phyloP scores from a whole-genome alignment of 1,140 invertebrate genomes.

The Harlomillsia oculata region DNA sequence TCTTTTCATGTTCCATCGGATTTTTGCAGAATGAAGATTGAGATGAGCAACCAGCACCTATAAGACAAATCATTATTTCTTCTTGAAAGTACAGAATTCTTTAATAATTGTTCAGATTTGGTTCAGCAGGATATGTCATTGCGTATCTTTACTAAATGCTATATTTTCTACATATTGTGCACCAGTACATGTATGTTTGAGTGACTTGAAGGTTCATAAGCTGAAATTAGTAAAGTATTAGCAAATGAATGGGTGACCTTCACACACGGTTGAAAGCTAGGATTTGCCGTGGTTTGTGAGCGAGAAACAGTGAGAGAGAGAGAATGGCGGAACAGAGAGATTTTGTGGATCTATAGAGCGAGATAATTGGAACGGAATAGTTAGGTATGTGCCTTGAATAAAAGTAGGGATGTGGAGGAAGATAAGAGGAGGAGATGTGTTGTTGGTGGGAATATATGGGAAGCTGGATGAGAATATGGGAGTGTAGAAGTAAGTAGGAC shows the following conservation, averaged over 20 bases:
- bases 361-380: conserved; percentile 35
- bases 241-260: not conserved
- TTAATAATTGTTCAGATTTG: too few species aligned
- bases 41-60: too few species aligned
- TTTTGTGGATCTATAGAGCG: conserved; percentile 10
- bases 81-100: too few species aligned
- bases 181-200: not conserved
- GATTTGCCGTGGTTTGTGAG: too few species aligned
- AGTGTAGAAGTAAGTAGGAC: not conserved
- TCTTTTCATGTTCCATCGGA: too few species aligned
- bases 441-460: not conserved
- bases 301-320: not conserved
- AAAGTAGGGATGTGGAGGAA: conserved; percentile 16
- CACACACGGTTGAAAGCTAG: too few species aligned
- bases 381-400: conserved; percentile 31
- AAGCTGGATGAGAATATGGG: not conserved
- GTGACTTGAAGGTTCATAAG: not conserved
- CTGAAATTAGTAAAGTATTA: not conserved
- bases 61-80: too few species aligned
- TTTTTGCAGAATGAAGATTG: too few species aligned
- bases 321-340: not conserved
- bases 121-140: too few species aligned
- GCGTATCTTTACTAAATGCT: too few species aligned
- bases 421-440: conserved; percentile 9
- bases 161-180: not conserved